A percentile compares a stretch with the other conserved stretches of the same genome.
Evolutionary conservation across 2,888 invertebrate genomes (phyloP).

Genomic region (Synanthedon formicaeformis): DNA sequence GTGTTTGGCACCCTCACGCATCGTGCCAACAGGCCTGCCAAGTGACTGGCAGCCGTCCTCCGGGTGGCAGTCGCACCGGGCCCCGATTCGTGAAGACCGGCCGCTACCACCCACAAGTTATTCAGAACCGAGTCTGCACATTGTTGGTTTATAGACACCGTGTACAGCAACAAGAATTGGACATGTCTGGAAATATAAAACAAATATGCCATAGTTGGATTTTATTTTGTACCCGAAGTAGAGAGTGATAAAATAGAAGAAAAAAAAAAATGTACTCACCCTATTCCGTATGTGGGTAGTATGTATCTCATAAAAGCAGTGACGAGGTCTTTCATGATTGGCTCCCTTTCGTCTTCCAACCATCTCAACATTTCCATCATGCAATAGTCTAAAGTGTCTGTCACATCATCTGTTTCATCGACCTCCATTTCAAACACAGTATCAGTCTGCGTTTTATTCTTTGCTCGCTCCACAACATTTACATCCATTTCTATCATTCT

Average conservation of each 20-base stretch:
- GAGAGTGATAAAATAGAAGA: not conserved
- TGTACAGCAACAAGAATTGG: slow-evolving; percentile 60
- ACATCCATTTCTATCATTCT: slow-evolving; percentile 83
- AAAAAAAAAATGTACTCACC: slow-evolving; percentile 23
- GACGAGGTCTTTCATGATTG: slow-evolving; percentile 71
- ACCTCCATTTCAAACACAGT: slow-evolving; percentile 72
- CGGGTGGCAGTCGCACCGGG: slow-evolving; percentile 48
- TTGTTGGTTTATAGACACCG: slow-evolving; percentile 59
- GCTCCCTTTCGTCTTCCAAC: slow-evolving; percentile 73
- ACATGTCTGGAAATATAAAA: slow-evolving; percentile 42
- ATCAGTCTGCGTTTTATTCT: slow-evolving; percentile 45
- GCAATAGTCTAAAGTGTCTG: slow-evolving; percentile 77
- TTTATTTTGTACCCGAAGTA: too few relatives aligned
- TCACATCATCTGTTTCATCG: slow-evolving; percentile 56
- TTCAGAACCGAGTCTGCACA: slow-evolving; percentile 48
- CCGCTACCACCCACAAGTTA: slow-evolving; percentile 51
- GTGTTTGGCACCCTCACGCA: slow-evolving; percentile 51
- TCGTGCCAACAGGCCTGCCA: slow-evolving; percentile 55
- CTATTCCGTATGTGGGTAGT: slow-evolving; percentile 84
- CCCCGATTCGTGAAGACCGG: slow-evolving; percentile 43
- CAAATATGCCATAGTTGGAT: too few relatives aligned
- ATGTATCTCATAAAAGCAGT: slow-evolving; percentile 83
- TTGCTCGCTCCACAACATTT: slow-evolving; percentile 66
- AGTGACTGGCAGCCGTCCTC: slow-evolving; percentile 49
- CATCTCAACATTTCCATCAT: slow-evolving; percentile 80